Percentiles rank a stretch among this genome's conserved stretches.
These are phyloP conservation scores for Limosa lapponica DNA, from an alignment of 2,797 vertebrate species.

Conservation along the genomic window DNA sequence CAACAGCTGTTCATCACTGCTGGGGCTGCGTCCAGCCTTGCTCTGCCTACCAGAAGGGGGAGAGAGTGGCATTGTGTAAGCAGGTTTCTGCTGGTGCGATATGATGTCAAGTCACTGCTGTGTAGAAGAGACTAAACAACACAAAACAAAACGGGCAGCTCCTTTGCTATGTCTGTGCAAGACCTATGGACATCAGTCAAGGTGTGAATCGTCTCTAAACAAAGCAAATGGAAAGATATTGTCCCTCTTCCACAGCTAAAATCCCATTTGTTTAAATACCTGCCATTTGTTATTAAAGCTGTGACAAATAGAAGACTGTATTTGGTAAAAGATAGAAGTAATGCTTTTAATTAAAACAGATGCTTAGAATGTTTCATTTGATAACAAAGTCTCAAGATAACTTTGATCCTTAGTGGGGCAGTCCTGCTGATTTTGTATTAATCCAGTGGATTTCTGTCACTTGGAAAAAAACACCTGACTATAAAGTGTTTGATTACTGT, in stretches of 20 bases:
- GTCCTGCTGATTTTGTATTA: slow-evolving; percentile 37
- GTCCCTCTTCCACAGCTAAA: neutral
- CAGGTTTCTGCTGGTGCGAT: neutral
- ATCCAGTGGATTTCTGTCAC: slow-evolving; percentile 62
- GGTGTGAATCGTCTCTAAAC: slow-evolving; percentile 26
- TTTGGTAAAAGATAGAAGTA: slow-evolving; percentile 50
- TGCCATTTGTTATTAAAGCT: slow-evolving; percentile 49
- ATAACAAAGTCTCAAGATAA: slow-evolving; percentile 70
- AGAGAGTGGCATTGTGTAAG: neutral
- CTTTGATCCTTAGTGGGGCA: slow-evolving; percentile 52
- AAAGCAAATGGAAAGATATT: slow-evolving; percentile 45
- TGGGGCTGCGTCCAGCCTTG: neutral
- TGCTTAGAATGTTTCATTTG: slow-evolving; percentile 52
- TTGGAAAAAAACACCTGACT: slow-evolving; percentile 26
- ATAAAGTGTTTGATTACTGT: slow-evolving; percentile 57
- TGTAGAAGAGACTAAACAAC: neutral
- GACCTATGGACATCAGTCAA: neutral
- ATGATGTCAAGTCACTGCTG: accelerated
- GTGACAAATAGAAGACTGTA: slow-evolving; percentile 10
- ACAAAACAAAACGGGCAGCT: neutral
- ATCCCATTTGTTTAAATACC: slow-evolving; percentile 51
- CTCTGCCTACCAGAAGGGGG: neutral
- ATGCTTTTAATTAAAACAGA: slow-evolving; percentile 58
- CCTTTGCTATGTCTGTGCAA: neutral
- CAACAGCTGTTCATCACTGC: neutral